phyloP scores from a whole-genome alignment of 2,888 invertebrate species.

The Clistopyga incitator region DNA sequence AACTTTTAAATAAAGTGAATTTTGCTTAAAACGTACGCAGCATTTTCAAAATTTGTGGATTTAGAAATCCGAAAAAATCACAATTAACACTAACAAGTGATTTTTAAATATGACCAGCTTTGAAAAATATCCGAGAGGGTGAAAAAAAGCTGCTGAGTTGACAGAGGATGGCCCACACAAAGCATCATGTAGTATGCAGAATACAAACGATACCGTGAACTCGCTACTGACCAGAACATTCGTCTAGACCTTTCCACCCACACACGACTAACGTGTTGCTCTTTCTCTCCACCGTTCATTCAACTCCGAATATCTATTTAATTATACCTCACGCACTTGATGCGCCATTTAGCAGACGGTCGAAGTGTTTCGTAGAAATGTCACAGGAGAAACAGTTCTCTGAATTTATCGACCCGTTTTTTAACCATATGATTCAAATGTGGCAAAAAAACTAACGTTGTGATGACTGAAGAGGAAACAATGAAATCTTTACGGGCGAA shows the following conservation, averaged over 20 bases:
- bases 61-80: no score
- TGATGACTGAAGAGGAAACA: background rate
- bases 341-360: constrained; percentile 1
- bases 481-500: no score
- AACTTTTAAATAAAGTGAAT: no score
- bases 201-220: background rate
- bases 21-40: no score
- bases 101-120: no score
- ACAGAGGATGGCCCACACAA: no score
- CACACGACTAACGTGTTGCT: constrained; percentile 21
- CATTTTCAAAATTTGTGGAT: no score
- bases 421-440: constrained; percentile 20
- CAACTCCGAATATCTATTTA: constrained; percentile 56
- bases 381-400: constrained; percentile 39
- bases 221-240: background rate
- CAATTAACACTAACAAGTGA: no score
- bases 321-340: constrained; percentile 50
- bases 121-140: no score
- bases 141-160: no score
- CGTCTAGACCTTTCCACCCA: constrained; percentile 55
- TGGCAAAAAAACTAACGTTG: background rate
- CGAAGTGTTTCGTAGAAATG: constrained; percentile 54
- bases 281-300: constrained; percentile 37
- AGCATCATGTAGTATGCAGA: background rate
- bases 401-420: constrained; percentile 7